phyloP scores from a whole-genome alignment of 2,113 vertebrate species.

The Phyllostomus hastatus region DNA sequence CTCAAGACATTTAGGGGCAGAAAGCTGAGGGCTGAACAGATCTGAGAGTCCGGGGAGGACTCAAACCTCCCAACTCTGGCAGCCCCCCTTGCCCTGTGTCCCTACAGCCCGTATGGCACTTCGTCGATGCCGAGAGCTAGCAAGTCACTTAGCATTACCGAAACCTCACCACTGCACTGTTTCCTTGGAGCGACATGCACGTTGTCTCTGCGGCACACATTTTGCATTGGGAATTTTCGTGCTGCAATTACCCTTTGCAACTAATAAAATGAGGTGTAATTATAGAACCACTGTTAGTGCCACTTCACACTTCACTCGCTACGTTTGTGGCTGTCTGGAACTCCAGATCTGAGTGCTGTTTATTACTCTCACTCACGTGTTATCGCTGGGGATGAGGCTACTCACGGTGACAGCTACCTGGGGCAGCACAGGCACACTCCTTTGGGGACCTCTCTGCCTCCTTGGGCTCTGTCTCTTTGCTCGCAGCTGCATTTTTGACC shows the following conservation, averaged over 20 bases:
- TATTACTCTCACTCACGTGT: constrained; percentile 40
- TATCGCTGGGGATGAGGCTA: constrained; percentile 9
- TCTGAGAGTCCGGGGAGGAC: background rate
- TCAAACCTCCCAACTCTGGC: constrained; percentile 50
- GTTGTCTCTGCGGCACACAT: constrained; percentile 36
- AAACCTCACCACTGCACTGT: constrained; percentile 37
- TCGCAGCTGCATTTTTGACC: constrained; percentile 28
- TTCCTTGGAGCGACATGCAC: background rate
- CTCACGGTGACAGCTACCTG: background rate
- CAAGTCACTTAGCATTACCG: constrained; percentile 53
- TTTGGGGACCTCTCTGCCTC: background rate
- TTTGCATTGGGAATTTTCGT: constrained; percentile 72
- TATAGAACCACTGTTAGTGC: constrained; percentile 71
- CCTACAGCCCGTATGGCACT: constrained; percentile 48
- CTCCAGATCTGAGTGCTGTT: constrained; percentile 55
- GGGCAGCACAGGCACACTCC: background rate
- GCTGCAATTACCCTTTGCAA: constrained; percentile 76
- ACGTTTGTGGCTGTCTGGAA: constrained; percentile 53
- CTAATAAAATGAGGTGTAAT: constrained; percentile 77
- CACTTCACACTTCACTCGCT: constrained; percentile 70
- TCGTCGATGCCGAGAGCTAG: constrained; percentile 65
- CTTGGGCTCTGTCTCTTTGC: background rate
- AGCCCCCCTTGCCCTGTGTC: constrained; percentile 19
- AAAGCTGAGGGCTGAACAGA: background rate
- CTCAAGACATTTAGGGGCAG: constrained; percentile 34